Percentiles rank a stretch among this genome's conserved stretches.
Conservation (phyloP, 2,888 invertebrate genomes). For the Shargacucullia verbasci region DNA sequence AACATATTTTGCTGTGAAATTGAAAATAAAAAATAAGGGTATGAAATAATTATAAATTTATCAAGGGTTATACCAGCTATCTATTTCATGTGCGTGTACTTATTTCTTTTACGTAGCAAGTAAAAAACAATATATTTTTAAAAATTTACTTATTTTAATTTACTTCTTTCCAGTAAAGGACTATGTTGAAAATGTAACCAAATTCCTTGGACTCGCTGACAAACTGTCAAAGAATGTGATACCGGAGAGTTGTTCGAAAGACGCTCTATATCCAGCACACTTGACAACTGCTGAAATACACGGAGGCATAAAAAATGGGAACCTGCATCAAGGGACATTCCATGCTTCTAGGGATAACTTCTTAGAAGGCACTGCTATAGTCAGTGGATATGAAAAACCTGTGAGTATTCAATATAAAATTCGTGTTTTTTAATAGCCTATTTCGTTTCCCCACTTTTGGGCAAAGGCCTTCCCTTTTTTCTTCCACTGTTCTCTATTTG, state of each 20-base stretch:
- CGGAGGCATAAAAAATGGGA: slow-evolving; percentile 93
- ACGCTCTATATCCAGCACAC: slow-evolving; percentile 95
- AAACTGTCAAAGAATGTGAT: slow-evolving; percentile 93
- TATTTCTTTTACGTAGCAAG: too few relatives aligned
- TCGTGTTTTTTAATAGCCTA: too few relatives aligned
- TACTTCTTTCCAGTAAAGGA: slow-evolving; percentile 90
- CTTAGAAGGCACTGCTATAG: slow-evolving; percentile 96
- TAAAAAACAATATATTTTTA: too few relatives aligned
- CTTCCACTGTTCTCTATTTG: too few relatives aligned
- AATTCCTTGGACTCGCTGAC: slow-evolving; percentile 92
- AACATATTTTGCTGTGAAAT: too few relatives aligned
- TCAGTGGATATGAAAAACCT: slow-evolving; percentile 93
- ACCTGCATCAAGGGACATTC: slow-evolving; percentile 94
- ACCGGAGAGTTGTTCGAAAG: slow-evolving; percentile 88
- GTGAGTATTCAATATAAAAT: slow-evolving; percentile 85
- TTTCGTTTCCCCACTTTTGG: too few relatives aligned
- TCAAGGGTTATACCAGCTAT: too few relatives aligned
- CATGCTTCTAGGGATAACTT: slow-evolving; percentile 97
- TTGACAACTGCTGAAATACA: slow-evolving; percentile 93
- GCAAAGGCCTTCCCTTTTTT: too few relatives aligned
- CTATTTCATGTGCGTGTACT: too few relatives aligned
- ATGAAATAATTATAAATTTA: too few relatives aligned
- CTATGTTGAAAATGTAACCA: slow-evolving; percentile 93
- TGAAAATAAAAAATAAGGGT: too few relatives aligned
- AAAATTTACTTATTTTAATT: neutral